Percentiles rank a stretch among this genome's conserved stretches.
Evolutionary conservation across 2,888 invertebrate genomes (phyloP).

Genomic region (Meandrusa payeni): DNA sequence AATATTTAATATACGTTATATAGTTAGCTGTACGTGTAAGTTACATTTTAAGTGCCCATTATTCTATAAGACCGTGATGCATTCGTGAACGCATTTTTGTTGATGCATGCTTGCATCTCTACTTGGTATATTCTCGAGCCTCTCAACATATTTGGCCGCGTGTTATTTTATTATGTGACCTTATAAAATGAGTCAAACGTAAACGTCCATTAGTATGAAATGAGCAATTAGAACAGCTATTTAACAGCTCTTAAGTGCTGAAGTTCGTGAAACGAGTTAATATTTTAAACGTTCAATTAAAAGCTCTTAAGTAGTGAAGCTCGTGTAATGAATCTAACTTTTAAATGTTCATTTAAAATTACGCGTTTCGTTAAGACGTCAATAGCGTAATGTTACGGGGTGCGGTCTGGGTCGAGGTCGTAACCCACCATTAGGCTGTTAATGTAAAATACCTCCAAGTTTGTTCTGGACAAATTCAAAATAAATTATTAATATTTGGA

Average conservation of each 20-base stretch:
- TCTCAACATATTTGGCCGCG: constrained; percentile 31
- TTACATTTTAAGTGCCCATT: constrained; percentile 35
- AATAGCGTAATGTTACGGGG: too few species aligned
- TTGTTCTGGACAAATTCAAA: too few species aligned
- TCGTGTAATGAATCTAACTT: too few species aligned
- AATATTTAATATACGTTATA: too few species aligned
- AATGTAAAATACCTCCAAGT: too few species aligned
- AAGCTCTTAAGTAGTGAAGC: too few species aligned
- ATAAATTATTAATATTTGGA: too few species aligned
- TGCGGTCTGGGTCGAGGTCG: too few species aligned
- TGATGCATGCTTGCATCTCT: constrained; percentile 32
- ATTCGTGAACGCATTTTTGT: constrained; percentile 43
- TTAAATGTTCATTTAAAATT: constrained; percentile 16
- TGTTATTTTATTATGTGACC: constrained; percentile 29
- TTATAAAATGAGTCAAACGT: constrained; percentile 27
- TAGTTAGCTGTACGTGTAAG: too few species aligned
- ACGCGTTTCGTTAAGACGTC: background rate
- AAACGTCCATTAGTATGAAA: constrained; percentile 17
- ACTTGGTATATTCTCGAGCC: constrained; percentile 21
- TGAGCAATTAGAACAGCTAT: constrained; percentile 7
- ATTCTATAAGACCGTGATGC: constrained; percentile 27
- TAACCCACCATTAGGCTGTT: too few species aligned
- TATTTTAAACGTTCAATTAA: too few species aligned
- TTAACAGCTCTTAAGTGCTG: constrained; percentile 8
- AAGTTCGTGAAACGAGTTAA: constrained; percentile 8